Evolutionary conservation across 2,888 invertebrate species (phyloP).

Genomic region (Meiosimyza platycephala): DNA sequence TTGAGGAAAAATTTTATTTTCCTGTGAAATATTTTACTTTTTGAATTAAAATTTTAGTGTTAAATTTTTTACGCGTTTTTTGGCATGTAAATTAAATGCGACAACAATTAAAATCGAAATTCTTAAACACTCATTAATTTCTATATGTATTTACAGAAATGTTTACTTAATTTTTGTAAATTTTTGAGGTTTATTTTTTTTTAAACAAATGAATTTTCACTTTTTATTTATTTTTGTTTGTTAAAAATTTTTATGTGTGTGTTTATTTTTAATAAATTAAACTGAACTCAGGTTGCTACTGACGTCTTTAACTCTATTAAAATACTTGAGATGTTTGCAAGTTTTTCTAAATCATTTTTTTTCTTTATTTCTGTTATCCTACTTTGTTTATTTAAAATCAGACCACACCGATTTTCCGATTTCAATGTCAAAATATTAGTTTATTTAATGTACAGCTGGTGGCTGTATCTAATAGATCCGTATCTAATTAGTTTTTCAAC

Average conservation of each 20-base stretch:
- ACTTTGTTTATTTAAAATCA: too few relatives aligned
- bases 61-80: too few relatives aligned
- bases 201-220: not conserved
- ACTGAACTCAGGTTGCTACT: conserved; percentile 17
- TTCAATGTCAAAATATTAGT: conserved; percentile 28
- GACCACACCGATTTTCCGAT: not conserved
- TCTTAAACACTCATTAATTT: too few relatives aligned
- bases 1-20: not conserved
- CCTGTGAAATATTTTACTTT: not conserved
- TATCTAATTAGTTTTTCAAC: conserved; percentile 3
- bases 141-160: not conserved
- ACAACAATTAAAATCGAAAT: not conserved
- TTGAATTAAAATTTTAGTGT: too few relatives aligned
- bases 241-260: not conserved
- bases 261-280: not conserved
- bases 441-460: conserved; percentile 9
- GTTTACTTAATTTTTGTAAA: not conserved
- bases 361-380: not conserved
- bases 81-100: conserved; percentile 1
- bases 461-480: not conserved
- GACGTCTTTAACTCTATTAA: conserved; percentile 9
- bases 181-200: not conserved
- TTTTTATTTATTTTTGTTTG: not conserved
- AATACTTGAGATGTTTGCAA: not conserved
- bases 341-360: not conserved